phyloP scores from a whole-genome alignment of 2,113 vertebrate species.

The Sceloporus undulatus region DNA sequence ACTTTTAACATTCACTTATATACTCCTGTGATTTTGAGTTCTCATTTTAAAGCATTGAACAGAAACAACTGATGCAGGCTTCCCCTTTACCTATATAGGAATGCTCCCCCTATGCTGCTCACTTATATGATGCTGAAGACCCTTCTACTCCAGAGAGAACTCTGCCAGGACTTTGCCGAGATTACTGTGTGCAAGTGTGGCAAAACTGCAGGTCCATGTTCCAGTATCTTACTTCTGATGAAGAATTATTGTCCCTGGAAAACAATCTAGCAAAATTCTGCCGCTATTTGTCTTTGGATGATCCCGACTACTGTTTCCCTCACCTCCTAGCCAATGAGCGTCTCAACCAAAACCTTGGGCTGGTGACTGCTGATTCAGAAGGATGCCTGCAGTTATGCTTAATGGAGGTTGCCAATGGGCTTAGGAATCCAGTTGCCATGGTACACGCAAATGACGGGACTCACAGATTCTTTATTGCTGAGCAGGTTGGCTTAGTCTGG shows the following conservation, averaged over 20 bases:
- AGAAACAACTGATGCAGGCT: constrained; percentile 14
- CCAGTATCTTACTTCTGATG: constrained; percentile 80
- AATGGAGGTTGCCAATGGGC: constrained; percentile 88
- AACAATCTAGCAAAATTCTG: constrained; percentile 81
- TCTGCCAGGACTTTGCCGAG: constrained; percentile 91
- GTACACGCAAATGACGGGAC: constrained; percentile 92
- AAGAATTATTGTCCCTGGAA: constrained; percentile 72
- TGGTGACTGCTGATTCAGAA: constrained; percentile 77
- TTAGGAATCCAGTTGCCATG: constrained; percentile 93
- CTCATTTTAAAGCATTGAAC: background rate
- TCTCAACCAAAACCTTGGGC: constrained; percentile 88
- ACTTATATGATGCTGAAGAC: constrained; percentile 93
- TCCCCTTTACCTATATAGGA: constrained; percentile 82
- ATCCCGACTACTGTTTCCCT: constrained; percentile 94
- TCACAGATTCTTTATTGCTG: constrained; percentile 93
- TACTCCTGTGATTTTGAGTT: background rate
- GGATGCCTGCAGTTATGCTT: constrained; percentile 96
- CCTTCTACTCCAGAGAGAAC: constrained; percentile 85
- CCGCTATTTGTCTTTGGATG: constrained; percentile 83
- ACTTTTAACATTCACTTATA: background rate
- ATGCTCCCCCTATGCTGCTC: constrained; percentile 95
- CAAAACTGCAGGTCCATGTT: constrained; percentile 83
- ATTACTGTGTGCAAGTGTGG: constrained; percentile 89
- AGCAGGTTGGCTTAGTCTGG: constrained; percentile 96
- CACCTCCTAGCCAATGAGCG: constrained; percentile 82